Evolutionary conservation across 2,113 vertebrate genomes (phyloP).

Genomic region (Petrocephalus zakoni): DNA sequence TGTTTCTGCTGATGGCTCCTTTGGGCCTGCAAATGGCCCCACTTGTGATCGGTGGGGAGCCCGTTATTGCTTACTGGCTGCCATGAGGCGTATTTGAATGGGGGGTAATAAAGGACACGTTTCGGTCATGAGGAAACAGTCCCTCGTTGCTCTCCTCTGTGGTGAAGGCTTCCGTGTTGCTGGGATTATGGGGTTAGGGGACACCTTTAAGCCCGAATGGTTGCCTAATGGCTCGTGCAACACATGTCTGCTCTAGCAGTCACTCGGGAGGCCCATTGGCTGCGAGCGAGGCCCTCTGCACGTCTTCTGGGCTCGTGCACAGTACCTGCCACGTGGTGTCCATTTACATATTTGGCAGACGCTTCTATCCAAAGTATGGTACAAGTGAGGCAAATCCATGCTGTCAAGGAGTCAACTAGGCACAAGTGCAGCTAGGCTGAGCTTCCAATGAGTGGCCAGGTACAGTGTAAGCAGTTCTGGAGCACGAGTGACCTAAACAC

Average conservation of each 20-base stretch:
- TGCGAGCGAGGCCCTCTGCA: not conserved
- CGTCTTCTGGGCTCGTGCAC: not conserved
- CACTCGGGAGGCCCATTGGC: not conserved
- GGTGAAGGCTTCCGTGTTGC: not conserved
- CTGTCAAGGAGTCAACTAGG: not conserved
- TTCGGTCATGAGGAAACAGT: not conserved
- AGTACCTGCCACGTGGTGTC: not conserved
- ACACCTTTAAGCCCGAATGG: not conserved
- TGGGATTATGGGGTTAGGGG: not conserved
- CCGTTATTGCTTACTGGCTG: not conserved
- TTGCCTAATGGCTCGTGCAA: conserved; percentile 6
- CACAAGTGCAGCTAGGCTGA: not conserved
- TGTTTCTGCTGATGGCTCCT: not conserved
- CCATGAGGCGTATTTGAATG: not conserved
- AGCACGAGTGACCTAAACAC: not conserved
- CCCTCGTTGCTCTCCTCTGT: not conserved
- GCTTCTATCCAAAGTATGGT: not conserved
- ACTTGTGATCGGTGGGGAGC: not conserved
- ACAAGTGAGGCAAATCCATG: not conserved
- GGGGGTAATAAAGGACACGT: not conserved
- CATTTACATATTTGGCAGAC: not conserved
- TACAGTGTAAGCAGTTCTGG: not conserved
- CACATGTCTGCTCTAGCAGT: not conserved
- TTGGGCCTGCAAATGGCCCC: not conserved
- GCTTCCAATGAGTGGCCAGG: not conserved